A percentile compares a stretch with the other conserved stretches of the same genome.
Conservation (phyloP, 2,888 invertebrate species). For the Drosophila parthenogenetica region DNA sequence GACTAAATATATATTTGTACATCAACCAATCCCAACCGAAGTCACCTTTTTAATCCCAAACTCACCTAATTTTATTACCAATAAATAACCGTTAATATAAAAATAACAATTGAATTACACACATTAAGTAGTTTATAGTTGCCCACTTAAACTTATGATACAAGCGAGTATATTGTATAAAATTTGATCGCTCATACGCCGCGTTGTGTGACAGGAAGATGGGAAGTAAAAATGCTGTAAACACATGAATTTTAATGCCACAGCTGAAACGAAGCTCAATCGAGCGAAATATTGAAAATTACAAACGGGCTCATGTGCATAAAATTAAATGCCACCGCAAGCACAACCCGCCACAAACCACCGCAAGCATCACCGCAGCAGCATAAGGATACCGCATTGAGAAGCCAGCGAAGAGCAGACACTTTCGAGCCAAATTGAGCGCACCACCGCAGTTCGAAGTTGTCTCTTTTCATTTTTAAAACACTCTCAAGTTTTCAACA, state of each 20-base stretch:
- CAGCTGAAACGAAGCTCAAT: conserved; percentile 41
- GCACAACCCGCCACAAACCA: conserved; percentile 10
- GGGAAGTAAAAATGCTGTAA: conserved; percentile 1
- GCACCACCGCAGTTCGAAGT: conserved; percentile 46
- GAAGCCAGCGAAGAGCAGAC: conserved; percentile 20
- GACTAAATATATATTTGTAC: too few relatives aligned
- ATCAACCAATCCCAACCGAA: too few relatives aligned
- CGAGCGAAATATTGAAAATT: conserved; percentile 65
- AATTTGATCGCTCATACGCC: conserved; percentile 31
- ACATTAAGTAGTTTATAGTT: conserved; percentile 3
- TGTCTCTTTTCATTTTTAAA: conserved; percentile 29
- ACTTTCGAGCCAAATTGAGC: conserved; percentile 60
- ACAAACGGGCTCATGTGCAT: conserved; percentile 56
- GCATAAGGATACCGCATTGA: conserved; percentile 8
- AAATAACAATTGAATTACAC: too few relatives aligned
- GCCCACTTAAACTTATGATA: neutral
- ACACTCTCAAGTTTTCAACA: conserved; percentile 38
- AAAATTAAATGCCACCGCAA: conserved; percentile 59
- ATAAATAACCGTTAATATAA: too few relatives aligned
- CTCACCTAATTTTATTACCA: neutral
- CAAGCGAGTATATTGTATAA: neutral
- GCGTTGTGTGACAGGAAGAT: neutral
- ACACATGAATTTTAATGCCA: conserved; percentile 39
- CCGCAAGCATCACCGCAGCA: conserved; percentile 8
- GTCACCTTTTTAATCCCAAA: neutral